phyloP scores from a whole-genome alignment of 2,888 invertebrate species.

The Halictus quadricinctus region DNA sequence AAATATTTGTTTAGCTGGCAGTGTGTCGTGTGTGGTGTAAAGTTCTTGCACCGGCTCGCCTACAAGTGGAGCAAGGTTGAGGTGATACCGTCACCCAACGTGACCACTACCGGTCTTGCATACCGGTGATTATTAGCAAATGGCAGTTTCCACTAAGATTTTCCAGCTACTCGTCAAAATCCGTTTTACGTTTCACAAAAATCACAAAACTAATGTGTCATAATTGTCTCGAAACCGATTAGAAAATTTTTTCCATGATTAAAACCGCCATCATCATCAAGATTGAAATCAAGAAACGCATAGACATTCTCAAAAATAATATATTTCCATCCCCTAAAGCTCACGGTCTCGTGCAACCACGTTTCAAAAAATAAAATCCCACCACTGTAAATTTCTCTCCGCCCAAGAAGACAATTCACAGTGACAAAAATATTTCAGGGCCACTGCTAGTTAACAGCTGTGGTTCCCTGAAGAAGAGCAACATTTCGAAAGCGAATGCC shows the following conservation, averaged over 20 bases:
- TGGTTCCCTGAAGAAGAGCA: neutral
- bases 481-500: neutral
- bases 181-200: neutral
- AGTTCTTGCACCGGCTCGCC: constrained; percentile 45
- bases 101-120: constrained; percentile 52
- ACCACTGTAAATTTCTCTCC: too few relatives aligned
- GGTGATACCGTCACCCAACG: constrained; percentile 59
- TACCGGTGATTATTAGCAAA: constrained; percentile 36
- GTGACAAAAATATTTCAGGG: neutral
- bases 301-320: too few relatives aligned
- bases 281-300: neutral
- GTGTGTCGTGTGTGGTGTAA: constrained; percentile 24
- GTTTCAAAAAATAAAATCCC: too few relatives aligned
- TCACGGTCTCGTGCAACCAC: too few relatives aligned
- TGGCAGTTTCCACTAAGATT: constrained; percentile 49
- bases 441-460: neutral
- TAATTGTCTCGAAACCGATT: neutral
- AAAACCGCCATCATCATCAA: neutral
- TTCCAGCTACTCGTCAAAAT: constrained; percentile 20
- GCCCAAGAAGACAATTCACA: too few relatives aligned
- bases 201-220: neutral
- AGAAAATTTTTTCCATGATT: neutral
- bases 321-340: neutral
- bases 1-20: constrained; percentile 42
- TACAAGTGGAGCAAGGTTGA: constrained; percentile 68